Conservation (phyloP, 1,140 invertebrate species). For the Drosophila prosaltans region DNA sequence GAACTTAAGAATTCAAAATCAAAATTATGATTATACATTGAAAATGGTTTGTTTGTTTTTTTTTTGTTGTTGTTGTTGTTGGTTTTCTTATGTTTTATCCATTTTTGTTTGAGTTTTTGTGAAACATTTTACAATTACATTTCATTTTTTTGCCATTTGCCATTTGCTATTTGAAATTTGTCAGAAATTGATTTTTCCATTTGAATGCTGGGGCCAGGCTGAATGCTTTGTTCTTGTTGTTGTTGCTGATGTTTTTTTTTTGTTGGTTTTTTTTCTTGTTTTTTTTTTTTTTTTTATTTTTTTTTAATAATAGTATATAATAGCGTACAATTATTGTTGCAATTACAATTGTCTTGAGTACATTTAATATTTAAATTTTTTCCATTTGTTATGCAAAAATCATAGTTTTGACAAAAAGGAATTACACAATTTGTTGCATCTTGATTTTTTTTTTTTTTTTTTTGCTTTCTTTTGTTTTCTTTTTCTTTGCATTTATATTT, state of each 20-base stretch:
- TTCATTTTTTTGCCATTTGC: constrained; percentile 24
- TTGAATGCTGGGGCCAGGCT: constrained; percentile 8
- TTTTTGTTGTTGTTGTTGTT: constrained; percentile 37
- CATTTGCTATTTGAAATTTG: not conserved
- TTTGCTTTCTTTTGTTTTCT: constrained; percentile 15
- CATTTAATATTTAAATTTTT: constrained; percentile 82
- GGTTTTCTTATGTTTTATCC: constrained; percentile 72
- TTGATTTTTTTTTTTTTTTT: constrained; percentile 39
- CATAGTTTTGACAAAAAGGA: constrained; percentile 75
- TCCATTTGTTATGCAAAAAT: constrained; percentile 68
- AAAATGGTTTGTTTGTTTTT: constrained; percentile 63
- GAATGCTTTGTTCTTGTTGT: constrained; percentile 47
- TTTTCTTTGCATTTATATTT: constrained; percentile 30
- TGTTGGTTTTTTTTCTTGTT: constrained; percentile 16
- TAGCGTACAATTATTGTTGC: constrained; percentile 83
- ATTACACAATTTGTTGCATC: constrained; percentile 59
- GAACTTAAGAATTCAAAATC: constrained; percentile 79
- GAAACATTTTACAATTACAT: constrained; percentile 74
- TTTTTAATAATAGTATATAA: constrained; percentile 75
- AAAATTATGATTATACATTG: constrained; percentile 81
- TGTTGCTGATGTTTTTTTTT: not conserved
- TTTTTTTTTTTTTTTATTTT: constrained; percentile 15
- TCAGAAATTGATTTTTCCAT: not conserved
- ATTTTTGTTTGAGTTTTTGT: constrained; percentile 48
- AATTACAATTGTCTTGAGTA: constrained; percentile 83